Percentiles rank a stretch among this genome's conserved stretches.
phyloP scores from a whole-genome alignment of 2,888 invertebrate genomes.

The Drosophila kanekoi region DNA sequence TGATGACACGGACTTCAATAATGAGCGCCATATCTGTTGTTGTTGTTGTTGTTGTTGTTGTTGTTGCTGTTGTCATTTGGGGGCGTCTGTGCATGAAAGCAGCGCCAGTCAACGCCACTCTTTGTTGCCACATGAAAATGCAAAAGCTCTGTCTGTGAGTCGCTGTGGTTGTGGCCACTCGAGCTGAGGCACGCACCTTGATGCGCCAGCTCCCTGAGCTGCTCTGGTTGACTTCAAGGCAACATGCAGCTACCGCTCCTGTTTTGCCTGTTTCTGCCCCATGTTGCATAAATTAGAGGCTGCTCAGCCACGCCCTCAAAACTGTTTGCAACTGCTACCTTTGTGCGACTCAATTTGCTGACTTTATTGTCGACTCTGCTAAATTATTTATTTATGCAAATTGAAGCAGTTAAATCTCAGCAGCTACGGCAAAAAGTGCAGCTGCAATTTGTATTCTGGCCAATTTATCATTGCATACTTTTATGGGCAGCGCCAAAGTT shows the following conservation, averaged over 20 bases:
- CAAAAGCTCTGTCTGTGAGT: slow-evolving; percentile 15
- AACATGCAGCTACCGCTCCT: slow-evolving; percentile 30
- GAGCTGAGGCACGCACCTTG: slow-evolving; percentile 51
- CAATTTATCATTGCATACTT: slow-evolving; percentile 76
- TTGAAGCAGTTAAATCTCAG: slow-evolving; percentile 74
- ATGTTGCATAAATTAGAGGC: slow-evolving; percentile 71
- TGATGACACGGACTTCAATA: slow-evolving; percentile 74
- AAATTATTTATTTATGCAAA: slow-evolving; percentile 81
- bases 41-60: slow-evolving; percentile 29
- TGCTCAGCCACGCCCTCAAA: slow-evolving; percentile 28
- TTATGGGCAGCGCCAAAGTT: slow-evolving; percentile 59
- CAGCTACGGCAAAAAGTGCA: slow-evolving; percentile 58
- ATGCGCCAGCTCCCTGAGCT: slow-evolving; percentile 11
- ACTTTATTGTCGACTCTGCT: slow-evolving; percentile 67
- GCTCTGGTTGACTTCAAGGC: slow-evolving; percentile 30
- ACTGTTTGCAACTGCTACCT: slow-evolving; percentile 34
- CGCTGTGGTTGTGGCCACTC: slow-evolving; percentile 38
- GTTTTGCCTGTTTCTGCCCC: slow-evolving; percentile 12
- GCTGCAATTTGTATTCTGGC: slow-evolving; percentile 36
- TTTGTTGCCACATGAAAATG: slow-evolving; percentile 38
- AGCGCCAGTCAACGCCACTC: slow-evolving; percentile 26
- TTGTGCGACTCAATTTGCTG: slow-evolving; percentile 75
- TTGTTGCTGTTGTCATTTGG: slow-evolving; percentile 31
- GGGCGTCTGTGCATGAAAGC: slow-evolving; percentile 70
- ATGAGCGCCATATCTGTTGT: slow-evolving; percentile 62